Conservation (phyloP, 2,888 invertebrate species). For the Lumbricus terrestris region DNA sequence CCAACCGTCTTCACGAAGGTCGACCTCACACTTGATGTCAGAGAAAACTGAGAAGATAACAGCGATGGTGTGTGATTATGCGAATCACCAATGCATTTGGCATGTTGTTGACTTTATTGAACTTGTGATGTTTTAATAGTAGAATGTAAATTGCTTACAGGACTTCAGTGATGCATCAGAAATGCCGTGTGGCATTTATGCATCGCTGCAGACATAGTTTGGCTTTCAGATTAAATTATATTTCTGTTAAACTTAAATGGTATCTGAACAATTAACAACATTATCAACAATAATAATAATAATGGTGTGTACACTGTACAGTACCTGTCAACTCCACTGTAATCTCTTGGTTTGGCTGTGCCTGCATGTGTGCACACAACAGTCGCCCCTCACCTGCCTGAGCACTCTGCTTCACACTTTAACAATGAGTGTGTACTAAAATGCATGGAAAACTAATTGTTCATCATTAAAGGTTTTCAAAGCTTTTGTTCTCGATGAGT, state of each 20-base stretch:
- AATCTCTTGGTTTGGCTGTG: too few species aligned
- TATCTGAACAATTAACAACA: neutral
- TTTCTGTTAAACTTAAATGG: neutral
- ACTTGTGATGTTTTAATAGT: neutral
- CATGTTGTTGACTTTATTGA: neutral
- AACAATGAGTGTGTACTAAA: too few species aligned
- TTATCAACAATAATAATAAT: neutral
- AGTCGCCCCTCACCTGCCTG: too few species aligned
- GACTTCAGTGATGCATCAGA: neutral
- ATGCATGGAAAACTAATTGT: too few species aligned
- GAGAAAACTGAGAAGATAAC: conserved; percentile 43
- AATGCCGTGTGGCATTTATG: neutral
- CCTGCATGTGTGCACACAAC: too few species aligned
- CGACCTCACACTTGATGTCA: conserved; percentile 58
- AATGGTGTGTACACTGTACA: too few species aligned
- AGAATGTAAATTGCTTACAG: neutral
- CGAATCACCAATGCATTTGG: neutral
- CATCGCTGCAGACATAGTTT: neutral
- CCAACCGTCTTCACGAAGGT: conserved; percentile 56
- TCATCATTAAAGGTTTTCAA: too few species aligned
- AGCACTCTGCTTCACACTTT: too few species aligned
- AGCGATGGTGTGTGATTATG: neutral
- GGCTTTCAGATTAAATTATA: neutral
- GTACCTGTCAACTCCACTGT: too few species aligned
- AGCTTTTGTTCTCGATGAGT: too few species aligned